Evolutionary conservation across 1,140 invertebrate genomes (phyloP).

Genomic region (Drosophila malerkotliana): DNA sequence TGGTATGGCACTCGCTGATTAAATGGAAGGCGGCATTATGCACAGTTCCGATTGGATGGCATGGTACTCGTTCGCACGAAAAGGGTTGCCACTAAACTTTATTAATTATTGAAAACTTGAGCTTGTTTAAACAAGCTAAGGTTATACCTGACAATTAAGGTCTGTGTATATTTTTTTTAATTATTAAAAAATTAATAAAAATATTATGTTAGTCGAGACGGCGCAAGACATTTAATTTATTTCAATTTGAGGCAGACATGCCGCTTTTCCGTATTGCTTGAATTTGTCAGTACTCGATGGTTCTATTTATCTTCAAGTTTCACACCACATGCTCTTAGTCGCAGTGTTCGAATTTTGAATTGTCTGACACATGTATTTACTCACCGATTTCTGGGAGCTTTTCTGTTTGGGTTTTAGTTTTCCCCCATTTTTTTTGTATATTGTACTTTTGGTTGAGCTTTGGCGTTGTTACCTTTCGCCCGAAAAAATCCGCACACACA

Average conservation of each 20-base stretch:
- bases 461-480: conserved; percentile 39
- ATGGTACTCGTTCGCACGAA: conserved; percentile 17
- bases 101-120: neutral
- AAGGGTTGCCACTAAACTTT: conserved; percentile 8
- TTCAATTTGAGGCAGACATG: too few relatives aligned
- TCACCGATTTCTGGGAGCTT: conserved; percentile 20
- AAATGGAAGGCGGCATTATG: conserved; percentile 54
- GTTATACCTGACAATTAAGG: too few relatives aligned
- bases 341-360: neutral
- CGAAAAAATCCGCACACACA: conserved; percentile 10
- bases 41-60: conserved; percentile 37
- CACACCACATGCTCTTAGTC: neutral
- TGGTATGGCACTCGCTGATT: conserved; percentile 47
- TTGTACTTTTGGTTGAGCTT: conserved; percentile 39
- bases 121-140: too few relatives aligned
- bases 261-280: too few relatives aligned
- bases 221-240: too few relatives aligned
- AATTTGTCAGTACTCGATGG: too few relatives aligned
- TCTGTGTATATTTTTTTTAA: too few relatives aligned
- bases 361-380: conserved; percentile 39
- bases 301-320: neutral
- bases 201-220: too few relatives aligned
- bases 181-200: too few relatives aligned
- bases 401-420: conserved; percentile 18
- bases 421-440: conserved; percentile 7